Conservation (phyloP, 1,140 invertebrate genomes). For the Drosophila sproati region DNA sequence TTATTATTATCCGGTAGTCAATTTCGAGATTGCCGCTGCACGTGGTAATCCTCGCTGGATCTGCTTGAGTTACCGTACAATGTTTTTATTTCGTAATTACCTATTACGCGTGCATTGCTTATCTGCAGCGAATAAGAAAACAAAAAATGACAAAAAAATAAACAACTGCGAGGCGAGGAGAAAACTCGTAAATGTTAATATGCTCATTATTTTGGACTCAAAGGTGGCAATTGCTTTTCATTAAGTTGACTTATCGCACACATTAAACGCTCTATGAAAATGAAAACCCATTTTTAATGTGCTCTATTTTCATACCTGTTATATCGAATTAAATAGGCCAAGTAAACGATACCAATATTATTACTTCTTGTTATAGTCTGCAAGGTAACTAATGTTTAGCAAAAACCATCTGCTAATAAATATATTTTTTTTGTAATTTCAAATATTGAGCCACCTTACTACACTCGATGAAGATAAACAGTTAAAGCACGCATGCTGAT, state of each 20-base stretch:
- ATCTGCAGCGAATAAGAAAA: slow-evolving; percentile 5
- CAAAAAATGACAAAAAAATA: neutral
- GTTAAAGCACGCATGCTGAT: neutral
- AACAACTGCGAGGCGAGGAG: slow-evolving; percentile 22
- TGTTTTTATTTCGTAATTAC: slow-evolving; percentile 62
- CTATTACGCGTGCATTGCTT: slow-evolving; percentile 46
- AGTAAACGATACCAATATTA: too few species aligned
- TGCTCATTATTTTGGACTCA: slow-evolving; percentile 36
- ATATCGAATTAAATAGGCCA: too few species aligned
- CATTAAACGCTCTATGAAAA: slow-evolving; percentile 9
- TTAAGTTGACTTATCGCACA: slow-evolving; percentile 39
- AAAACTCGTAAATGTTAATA: slow-evolving; percentile 55
- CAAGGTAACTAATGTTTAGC: too few species aligned
- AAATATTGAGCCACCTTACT: slow-evolving; percentile 6
- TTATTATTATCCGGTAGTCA: slow-evolving; percentile 65
- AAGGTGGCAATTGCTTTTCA: slow-evolving; percentile 68
- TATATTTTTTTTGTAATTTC: neutral
- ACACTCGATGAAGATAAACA: neutral
- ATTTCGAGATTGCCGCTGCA: slow-evolving; percentile 60
- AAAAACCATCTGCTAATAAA: neutral
- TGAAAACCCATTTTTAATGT: neutral
- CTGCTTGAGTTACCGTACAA: slow-evolving; percentile 49
- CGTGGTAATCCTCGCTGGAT: slow-evolving; percentile 49
- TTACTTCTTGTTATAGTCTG: too few species aligned
- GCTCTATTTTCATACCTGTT: too few species aligned